phyloP scores from a whole-genome alignment of 2,888 invertebrate species.

The Griposia aprilina region DNA sequence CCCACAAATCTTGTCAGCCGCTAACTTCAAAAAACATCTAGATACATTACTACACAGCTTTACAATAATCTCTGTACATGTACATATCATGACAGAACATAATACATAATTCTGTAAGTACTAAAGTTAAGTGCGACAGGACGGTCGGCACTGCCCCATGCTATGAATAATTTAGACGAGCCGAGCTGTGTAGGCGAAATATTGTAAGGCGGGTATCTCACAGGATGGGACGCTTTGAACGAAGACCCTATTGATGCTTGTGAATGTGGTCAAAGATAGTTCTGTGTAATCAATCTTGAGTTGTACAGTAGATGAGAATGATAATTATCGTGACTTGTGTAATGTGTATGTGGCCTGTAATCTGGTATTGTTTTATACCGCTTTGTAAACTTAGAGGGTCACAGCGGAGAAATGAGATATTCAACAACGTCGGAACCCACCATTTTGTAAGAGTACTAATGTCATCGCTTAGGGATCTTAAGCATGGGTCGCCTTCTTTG shows the following conservation, averaged over 20 bases:
- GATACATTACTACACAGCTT: constrained; percentile 29
- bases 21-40: not conserved
- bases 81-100: constrained; percentile 63
- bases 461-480: not conserved
- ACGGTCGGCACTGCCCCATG: constrained; percentile 67
- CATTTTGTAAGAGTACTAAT: not conserved
- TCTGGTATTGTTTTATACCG: not conserved
- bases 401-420: not conserved
- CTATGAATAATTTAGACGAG: constrained; percentile 76
- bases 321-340: not conserved
- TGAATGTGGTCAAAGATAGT: constrained; percentile 28
- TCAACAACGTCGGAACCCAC: not conserved
- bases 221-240: constrained; percentile 34
- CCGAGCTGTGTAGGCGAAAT: constrained; percentile 67
- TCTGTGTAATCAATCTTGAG: constrained; percentile 36
- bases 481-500: not conserved
- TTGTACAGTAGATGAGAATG: not conserved
- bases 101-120: constrained; percentile 83
- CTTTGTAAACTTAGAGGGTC: not conserved
- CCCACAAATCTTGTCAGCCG: not conserved
- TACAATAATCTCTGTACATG: constrained; percentile 69
- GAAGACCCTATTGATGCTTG: constrained; percentile 32
- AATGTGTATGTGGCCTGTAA: not conserved
- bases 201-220: constrained; percentile 55
- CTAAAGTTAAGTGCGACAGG: constrained; percentile 76